phyloP scores from a whole-genome alignment of 2,888 invertebrate genomes.

The Phaonia tiefii region DNA sequence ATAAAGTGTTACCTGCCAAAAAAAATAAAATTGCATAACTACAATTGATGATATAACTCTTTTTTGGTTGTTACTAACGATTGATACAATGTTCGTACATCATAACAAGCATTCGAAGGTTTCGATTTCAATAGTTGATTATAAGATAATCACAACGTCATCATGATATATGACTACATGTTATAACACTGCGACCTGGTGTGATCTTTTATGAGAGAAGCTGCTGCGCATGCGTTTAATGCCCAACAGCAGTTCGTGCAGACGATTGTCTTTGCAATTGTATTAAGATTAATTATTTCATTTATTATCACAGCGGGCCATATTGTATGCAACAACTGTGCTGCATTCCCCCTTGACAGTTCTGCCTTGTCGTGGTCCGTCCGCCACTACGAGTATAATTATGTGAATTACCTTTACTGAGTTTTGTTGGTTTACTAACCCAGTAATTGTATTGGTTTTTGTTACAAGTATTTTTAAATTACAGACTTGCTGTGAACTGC shows the following conservation, averaged over 20 bases:
- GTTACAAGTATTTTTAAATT: too few species aligned
- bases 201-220: neutral
- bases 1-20: conserved; percentile 7
- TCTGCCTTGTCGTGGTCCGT: too few species aligned
- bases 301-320: conserved; percentile 47
- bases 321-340: conserved; percentile 24
- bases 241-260: conserved; percentile 1
- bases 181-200: neutral
- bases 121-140: neutral
- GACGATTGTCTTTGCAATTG: conserved; percentile 33
- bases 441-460: conserved; percentile 39
- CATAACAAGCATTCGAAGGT: conserved; percentile 1
- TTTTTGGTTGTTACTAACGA: too few species aligned
- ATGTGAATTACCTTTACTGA: neutral
- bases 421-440: conserved; percentile 43
- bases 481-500: too few species aligned
- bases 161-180: too few species aligned
- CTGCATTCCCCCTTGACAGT: neutral
- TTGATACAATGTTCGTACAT: neutral
- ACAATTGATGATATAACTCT: conserved; percentile 11
- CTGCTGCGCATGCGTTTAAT: neutral
- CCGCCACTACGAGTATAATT: too few species aligned
- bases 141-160: neutral
- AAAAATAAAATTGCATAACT: neutral
- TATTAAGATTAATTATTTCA: conserved; percentile 50